These are phyloP conservation scores for Myotis planiceps DNA, from an alignment of 2,797 vertebrate species.

Conservation along the genomic window DNA sequence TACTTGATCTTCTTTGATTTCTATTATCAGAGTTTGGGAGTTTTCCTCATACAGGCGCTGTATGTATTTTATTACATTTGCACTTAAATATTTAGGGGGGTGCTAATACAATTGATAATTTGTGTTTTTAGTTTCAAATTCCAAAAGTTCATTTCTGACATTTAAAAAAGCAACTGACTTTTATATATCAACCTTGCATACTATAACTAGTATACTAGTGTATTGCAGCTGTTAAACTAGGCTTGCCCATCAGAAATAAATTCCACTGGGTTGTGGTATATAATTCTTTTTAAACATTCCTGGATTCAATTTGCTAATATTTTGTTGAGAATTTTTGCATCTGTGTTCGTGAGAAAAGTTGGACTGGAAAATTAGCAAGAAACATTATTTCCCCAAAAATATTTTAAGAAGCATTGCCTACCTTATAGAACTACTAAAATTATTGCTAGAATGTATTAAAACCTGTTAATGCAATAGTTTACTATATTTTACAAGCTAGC, in stretches of 20 bases:
- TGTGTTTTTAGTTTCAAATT: background rate
- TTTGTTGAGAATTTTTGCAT: background rate
- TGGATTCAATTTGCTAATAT: background rate
- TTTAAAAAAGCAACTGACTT: background rate
- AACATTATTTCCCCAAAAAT: background rate
- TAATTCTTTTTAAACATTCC: background rate
- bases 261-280: background rate
- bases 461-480: background rate
- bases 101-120: background rate
- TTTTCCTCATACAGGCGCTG: background rate
- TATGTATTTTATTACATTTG: background rate
- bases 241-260: background rate
- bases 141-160: background rate
- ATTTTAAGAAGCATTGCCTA: background rate
- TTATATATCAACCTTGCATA: background rate
- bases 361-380: background rate
- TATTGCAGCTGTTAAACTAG: background rate
- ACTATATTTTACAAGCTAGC: background rate
- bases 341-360: background rate
- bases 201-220: background rate
- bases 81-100: background rate
- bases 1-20: background rate
- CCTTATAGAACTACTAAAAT: background rate
- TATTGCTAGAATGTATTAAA: background rate
- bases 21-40: background rate